Evolutionary conservation across 2,888 invertebrate genomes (phyloP).

Genomic region (Oeneis ivallda): DNA sequence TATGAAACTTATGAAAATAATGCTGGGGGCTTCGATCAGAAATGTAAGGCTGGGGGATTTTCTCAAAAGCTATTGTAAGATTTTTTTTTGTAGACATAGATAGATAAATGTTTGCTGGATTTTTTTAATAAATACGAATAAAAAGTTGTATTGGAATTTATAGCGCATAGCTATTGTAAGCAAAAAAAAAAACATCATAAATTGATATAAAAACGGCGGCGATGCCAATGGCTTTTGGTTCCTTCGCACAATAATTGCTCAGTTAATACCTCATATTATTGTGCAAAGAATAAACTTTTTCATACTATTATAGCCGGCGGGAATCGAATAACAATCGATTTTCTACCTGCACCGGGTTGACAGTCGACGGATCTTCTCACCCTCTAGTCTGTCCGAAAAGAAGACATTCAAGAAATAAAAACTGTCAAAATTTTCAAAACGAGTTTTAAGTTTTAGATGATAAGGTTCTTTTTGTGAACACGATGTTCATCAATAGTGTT

Average conservation of each 20-base stretch:
- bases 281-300: conserved; percentile 15
- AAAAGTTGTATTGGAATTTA: neutral
- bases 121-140: too few relatives aligned
- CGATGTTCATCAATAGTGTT: conserved; percentile 39
- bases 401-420: conserved; percentile 55
- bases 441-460: neutral
- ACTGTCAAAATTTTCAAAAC: conserved; percentile 6
- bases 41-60: too few relatives aligned
- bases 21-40: too few relatives aligned
- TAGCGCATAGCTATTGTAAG: neutral
- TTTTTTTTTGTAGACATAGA: too few relatives aligned
- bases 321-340: conserved; percentile 67
- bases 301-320: conserved; percentile 39
- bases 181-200: neutral
- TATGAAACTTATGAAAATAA: too few relatives aligned
- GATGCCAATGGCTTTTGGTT: conserved; percentile 45
- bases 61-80: too few relatives aligned
- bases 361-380: conserved; percentile 67
- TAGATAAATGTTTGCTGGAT: too few relatives aligned
- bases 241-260: conserved; percentile 43
- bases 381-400: conserved; percentile 52
- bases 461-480: conserved; percentile 13
- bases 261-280: conserved; percentile 9
- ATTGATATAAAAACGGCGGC: neutral
- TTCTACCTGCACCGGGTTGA: conserved; percentile 70